These are phyloP conservation scores for Fundulus diaphanus DNA, from an alignment of 2,797 vertebrate genomes.

Conservation along the genomic window DNA sequence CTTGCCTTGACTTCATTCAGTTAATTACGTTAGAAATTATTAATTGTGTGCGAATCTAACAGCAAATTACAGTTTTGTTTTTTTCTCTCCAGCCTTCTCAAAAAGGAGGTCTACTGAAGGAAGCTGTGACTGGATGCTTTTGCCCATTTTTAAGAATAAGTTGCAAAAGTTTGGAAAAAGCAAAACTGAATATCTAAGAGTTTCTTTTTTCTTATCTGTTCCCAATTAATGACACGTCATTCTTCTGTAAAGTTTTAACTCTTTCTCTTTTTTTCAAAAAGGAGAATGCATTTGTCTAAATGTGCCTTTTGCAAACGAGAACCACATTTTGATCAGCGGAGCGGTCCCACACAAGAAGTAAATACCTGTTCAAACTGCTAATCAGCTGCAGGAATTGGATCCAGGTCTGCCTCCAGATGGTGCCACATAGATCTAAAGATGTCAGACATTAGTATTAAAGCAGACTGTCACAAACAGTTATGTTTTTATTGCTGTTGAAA, in stretches of 20 bases:
- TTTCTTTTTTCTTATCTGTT: neutral
- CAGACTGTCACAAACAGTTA: neutral
- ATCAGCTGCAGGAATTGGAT: neutral
- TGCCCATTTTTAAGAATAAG: neutral
- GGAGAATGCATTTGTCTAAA: neutral
- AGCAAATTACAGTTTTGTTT: neutral
- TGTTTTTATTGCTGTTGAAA: neutral
- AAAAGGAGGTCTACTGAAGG: neutral
- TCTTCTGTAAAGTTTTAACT: neutral
- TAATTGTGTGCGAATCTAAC: neutral
- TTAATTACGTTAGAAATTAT: neutral
- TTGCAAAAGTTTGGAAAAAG: neutral
- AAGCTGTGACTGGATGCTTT: neutral
- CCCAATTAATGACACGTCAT: neutral
- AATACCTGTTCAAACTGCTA: neutral
- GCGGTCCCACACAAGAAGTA: no score
- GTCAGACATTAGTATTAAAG: neutral
- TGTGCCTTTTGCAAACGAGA: neutral
- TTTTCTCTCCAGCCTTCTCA: neutral
- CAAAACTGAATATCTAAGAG: neutral
- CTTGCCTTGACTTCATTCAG: neutral
- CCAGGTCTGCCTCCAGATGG: neutral
- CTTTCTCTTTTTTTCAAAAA: neutral
- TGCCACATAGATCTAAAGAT: neutral
- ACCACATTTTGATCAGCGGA: neutral